phyloP scores from a whole-genome alignment of 2,797 vertebrate species.

The Steatocranus sp. region DNA sequence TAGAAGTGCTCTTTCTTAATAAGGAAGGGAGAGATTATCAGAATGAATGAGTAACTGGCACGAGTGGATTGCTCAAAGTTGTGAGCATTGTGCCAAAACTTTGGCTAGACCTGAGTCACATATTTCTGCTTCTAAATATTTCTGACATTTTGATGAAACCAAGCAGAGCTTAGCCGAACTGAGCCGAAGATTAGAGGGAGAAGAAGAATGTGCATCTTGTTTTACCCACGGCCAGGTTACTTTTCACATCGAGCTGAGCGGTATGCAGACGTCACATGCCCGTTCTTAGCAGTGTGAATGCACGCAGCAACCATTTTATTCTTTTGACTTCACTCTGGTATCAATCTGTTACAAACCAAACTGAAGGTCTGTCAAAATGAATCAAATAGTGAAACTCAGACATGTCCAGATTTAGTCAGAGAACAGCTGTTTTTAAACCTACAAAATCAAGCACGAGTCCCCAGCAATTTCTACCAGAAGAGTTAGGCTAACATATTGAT shows the following conservation, averaged over 20 bases:
- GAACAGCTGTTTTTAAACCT: not conserved
- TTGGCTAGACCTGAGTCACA: not conserved
- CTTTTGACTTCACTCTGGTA: not conserved
- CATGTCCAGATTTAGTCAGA: not conserved
- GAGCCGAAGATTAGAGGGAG: not conserved
- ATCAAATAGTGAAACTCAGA: not conserved
- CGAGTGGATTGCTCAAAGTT: not conserved
- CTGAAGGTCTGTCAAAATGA: not conserved
- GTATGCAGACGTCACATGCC: not conserved
- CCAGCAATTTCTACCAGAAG: not conserved
- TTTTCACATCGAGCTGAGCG: not conserved
- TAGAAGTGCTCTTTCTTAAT: not conserved
- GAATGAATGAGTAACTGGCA: not conserved
- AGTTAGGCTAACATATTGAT: not conserved
- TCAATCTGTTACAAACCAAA: not conserved
- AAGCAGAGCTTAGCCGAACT: not conserved
- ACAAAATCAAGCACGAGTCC: not conserved
- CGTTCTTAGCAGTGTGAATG: not conserved
- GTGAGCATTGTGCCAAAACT: not conserved
- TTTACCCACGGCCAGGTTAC: not conserved
- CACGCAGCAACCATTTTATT: not conserved
- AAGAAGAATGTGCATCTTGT: not conserved
- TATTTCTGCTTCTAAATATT: not conserved
- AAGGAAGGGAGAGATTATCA: not conserved
- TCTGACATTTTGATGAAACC: not conserved